These are phyloP conservation scores for Circaetus gallicus DNA, from an alignment of 2,113 vertebrate species.

Conservation along the genomic window DNA sequence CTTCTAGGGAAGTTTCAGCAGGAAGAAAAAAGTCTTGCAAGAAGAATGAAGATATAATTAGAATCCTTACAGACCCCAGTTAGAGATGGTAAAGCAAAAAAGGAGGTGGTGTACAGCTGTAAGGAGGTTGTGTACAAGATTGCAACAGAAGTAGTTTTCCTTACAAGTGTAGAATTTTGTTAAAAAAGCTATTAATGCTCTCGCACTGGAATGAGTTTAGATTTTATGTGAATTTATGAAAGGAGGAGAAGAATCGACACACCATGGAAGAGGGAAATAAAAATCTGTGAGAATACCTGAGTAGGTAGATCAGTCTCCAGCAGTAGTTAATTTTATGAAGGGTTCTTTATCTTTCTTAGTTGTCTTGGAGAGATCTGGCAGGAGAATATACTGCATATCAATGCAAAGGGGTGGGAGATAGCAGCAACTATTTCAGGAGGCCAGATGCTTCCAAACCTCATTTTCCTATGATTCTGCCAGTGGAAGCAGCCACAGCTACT, in stretches of 20 bases:
- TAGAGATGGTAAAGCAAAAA: not conserved
- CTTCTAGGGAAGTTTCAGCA: not conserved
- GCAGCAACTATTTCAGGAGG: not conserved
- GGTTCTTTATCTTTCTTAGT: not conserved
- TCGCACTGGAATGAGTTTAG: not conserved
- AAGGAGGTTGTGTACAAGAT: not conserved
- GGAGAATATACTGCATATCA: not conserved
- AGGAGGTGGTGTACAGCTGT: not conserved
- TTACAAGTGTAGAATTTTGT: not conserved
- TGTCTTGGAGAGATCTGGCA: not conserved
- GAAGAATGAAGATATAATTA: not conserved
- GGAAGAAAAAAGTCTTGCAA: not conserved
- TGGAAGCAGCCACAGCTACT: not conserved
- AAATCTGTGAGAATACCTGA: not conserved
- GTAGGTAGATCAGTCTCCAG: not conserved
- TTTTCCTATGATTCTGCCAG: not conserved
- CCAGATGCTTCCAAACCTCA: not conserved
- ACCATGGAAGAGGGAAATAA: not conserved
- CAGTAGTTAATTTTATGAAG: not conserved
- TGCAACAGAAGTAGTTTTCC: not conserved
- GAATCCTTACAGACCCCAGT: not conserved
- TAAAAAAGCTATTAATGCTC: not conserved
- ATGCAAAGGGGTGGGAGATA: not conserved
- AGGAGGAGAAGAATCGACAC: not conserved
- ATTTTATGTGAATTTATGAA: not conserved